Base-by-base conservation (phyloP, 2,888 invertebrate genomes). In the Athrips mouffetella region DNA sequence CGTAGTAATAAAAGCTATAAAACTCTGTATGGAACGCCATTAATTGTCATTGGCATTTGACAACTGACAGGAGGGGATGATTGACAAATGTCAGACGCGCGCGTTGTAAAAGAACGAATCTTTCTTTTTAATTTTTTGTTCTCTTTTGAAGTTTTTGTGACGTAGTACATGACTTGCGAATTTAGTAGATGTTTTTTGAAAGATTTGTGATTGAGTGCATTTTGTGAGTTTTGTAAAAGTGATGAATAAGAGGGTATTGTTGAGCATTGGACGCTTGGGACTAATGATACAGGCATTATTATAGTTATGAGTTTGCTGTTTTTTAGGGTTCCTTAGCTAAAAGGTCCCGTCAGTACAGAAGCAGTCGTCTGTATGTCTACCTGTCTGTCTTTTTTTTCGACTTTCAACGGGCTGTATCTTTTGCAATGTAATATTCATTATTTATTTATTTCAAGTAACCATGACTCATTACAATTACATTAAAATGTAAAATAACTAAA, bases 1-100 rank as follows among this genome's bases (percentile, higher is more conserved):
- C 71, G 76, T 65, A 62, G 76, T 70, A 84, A 85, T 83, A 84
- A 82, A 80, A 76, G 73, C 84, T 78, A 82, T 84, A 84, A 83
- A 86, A 83, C 79, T 82, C 76, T 85, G 79, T 81, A 86, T 84
- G 68, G 79, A 64, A 66, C 59, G 76, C 76, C 85, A 87, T 87
- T 86, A 86, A 86, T 87, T 87, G 87, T 88, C 85, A 88, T 85
- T 82, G 88, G 83, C 87, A 82, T 76, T 63, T 81, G 81, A 80
- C 83, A 83, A 79, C 60, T 53, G 58, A 51, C 51, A 55, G 64
- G 67, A 74, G 76, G 79, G 76, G 72, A 70, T 86, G 87, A 87
- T 86, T 86, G 88, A 87, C 87, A 85, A 86, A 86, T 82, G 87
- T 87, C 87, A 85, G 76, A 56, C 25, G 51, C 37, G 51, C 50